Conservation (phyloP, 2,888 invertebrate genomes). For the Tenthredo notha region DNA sequence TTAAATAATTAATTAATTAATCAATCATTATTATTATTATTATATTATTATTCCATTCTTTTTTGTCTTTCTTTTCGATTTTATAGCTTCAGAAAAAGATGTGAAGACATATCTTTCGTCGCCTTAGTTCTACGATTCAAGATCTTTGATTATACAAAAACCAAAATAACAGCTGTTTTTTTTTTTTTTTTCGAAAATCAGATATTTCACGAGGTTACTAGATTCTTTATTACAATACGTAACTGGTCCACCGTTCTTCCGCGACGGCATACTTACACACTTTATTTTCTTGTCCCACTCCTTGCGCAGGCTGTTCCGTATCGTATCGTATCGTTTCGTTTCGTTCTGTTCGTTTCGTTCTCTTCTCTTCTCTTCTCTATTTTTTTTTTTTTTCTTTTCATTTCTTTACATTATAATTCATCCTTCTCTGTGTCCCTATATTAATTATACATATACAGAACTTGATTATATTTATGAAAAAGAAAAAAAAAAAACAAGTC, state of each 20-base stretch:
- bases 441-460: not conserved
- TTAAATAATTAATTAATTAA: no score
- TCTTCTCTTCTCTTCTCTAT: not conserved
- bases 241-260: conserved; percentile 30
- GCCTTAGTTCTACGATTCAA: no score
- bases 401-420: not conserved
- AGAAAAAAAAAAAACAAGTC: no score
- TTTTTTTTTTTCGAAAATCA: not conserved
- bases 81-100: no score
- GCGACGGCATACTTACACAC: conserved; percentile 47
- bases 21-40: no score
- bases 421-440: not conserved
- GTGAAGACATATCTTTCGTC: no score
- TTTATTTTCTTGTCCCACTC: conserved; percentile 39
- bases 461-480: not conserved
- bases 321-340: not conserved
- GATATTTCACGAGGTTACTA: not conserved
- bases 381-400: not conserved
- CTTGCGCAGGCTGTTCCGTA: not conserved
- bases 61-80: no score
- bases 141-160: no score
- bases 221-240: not conserved
- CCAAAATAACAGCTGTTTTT: not conserved
- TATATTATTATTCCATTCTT: no score
- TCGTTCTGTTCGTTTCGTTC: not conserved